phyloP scores from a whole-genome alignment of 2,113 vertebrate species.

The Hemichromis elongatus region DNA sequence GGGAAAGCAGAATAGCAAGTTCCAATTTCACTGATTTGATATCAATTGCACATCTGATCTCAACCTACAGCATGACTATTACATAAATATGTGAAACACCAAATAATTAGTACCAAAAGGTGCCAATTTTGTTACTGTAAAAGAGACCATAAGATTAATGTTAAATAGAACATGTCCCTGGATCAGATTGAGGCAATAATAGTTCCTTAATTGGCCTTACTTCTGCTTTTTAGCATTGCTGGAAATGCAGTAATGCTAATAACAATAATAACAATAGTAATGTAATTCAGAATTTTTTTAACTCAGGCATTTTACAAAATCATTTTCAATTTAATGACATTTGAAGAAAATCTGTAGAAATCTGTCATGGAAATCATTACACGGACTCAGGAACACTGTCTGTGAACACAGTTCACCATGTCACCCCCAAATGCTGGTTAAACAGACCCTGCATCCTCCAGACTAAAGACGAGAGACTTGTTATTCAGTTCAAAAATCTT shows the following conservation, averaged over 20 bases:
- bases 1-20: neutral
- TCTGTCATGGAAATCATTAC: neutral
- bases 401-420: neutral
- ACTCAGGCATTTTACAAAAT: neutral
- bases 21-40: neutral
- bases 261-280: neutral
- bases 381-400: neutral
- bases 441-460: neutral
- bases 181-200: neutral
- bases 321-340: neutral
- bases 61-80: neutral
- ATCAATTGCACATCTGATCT: neutral
- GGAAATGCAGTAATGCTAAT: neutral
- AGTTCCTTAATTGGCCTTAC: neutral
- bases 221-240: neutral
- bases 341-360: neutral
- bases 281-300: neutral
- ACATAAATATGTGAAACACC: neutral
- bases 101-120: neutral
- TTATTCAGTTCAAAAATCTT: neutral
- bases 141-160: neutral
- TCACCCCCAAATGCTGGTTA: too few relatives aligned
- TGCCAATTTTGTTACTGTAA: neutral
- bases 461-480: neutral
- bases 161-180: neutral